phyloP scores from a whole-genome alignment of 2,113 vertebrate genomes.

The Coryphaenoides rupestris region DNA sequence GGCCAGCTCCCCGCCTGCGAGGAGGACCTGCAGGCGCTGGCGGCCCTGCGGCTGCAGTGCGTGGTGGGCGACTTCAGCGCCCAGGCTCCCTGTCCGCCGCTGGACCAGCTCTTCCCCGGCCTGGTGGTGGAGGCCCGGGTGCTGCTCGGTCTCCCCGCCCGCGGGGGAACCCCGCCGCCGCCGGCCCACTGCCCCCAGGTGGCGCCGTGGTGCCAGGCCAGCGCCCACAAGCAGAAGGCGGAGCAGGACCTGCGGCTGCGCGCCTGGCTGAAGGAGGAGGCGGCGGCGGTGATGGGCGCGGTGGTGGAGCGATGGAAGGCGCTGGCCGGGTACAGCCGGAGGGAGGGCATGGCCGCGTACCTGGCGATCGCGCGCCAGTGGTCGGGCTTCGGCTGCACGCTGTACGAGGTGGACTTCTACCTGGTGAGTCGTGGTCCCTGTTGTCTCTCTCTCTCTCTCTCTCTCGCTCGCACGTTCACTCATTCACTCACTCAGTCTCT shows the following conservation, averaged over 20 bases:
- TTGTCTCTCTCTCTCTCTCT: too few species aligned
- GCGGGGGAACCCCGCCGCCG: slow-evolving; percentile 45
- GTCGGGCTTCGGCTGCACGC: slow-evolving; percentile 90
- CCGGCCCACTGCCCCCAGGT: slow-evolving; percentile 80
- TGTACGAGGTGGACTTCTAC: slow-evolving; percentile 88
- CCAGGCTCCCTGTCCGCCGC: slow-evolving; percentile 74
- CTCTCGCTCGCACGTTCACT: too few species aligned
- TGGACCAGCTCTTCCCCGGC: slow-evolving; percentile 81
- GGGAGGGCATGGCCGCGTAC: slow-evolving; percentile 88
- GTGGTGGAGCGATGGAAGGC: slow-evolving; percentile 90
- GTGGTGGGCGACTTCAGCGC: slow-evolving; percentile 85
- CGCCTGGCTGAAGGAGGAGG: slow-evolving; percentile 78
- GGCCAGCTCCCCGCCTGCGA: slow-evolving; percentile 84
- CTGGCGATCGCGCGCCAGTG: slow-evolving; percentile 86
- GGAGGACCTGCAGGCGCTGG: slow-evolving; percentile 84
- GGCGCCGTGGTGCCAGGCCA: slow-evolving; percentile 78
- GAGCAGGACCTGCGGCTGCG: slow-evolving; percentile 77
- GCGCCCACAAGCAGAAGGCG: slow-evolving; percentile 78
- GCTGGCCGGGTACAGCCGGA: slow-evolving; percentile 80
- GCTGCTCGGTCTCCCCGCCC: slow-evolving; percentile 43
- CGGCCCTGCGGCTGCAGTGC: slow-evolving; percentile 84
- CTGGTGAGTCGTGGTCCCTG: slow-evolving; percentile 73
- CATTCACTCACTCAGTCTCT: not conserved
- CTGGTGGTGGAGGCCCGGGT: slow-evolving; percentile 72
- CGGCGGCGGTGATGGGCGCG: slow-evolving; percentile 72